These are phyloP conservation scores for Stegodyphus dumicola DNA, from an alignment of 1,140 invertebrate genomes.

Conservation along the genomic window DNA sequence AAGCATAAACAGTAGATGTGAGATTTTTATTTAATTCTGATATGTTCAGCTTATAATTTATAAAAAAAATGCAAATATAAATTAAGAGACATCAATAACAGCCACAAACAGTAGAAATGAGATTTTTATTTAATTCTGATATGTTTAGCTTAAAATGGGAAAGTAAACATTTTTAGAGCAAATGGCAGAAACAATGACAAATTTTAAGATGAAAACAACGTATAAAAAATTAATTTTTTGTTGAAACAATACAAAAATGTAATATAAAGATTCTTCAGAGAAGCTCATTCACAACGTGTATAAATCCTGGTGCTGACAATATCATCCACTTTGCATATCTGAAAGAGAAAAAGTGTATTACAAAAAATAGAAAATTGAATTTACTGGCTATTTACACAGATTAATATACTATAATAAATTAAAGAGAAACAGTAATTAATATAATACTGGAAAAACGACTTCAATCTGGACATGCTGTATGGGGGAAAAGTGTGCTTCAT, in stretches of 20 bases:
- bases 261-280: neutral
- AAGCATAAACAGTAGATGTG: too few species aligned
- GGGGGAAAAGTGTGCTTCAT: too few species aligned
- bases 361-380: too few species aligned
- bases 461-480: too few species aligned
- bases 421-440: too few species aligned
- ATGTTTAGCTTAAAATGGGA: conserved; percentile 15
- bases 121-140: conserved; percentile 47
- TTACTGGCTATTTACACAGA: too few species aligned
- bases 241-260: neutral
- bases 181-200: conserved; percentile 28
- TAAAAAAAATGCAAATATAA: too few species aligned
- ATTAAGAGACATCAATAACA: too few species aligned
- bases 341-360: neutral
- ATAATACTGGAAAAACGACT: too few species aligned
- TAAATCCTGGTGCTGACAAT: conserved; percentile 46
- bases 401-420: too few species aligned
- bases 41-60: too few species aligned
- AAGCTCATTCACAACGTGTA: conserved; percentile 29
- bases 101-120: conserved; percentile 32
- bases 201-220: conserved; percentile 10
- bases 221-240: conserved; percentile 27
- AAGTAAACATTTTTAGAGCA: conserved; percentile 26
- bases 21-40: too few species aligned
- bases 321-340: conserved; percentile 53